These are phyloP conservation scores for Erpobdella octoculata DNA, from an alignment of 2,888 invertebrate species.

Conservation along the genomic window DNA sequence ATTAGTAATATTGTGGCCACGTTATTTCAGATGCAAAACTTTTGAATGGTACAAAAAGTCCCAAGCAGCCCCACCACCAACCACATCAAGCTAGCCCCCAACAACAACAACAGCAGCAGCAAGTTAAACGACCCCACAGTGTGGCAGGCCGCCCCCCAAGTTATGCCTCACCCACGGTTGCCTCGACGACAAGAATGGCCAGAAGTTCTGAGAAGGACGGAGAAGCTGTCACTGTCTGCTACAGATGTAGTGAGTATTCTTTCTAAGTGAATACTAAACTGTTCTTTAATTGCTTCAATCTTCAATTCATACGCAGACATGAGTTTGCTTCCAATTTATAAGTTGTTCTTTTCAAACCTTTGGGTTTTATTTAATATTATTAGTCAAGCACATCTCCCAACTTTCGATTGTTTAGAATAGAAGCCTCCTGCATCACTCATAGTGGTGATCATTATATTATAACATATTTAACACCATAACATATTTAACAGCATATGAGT, in stretches of 20 bases:
- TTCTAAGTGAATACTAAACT: slow-evolving; percentile 13
- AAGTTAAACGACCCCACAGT: slow-evolving; percentile 36
- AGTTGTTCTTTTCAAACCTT: neutral
- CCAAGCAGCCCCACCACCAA: slow-evolving; percentile 3
- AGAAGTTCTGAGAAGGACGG: slow-evolving; percentile 34
- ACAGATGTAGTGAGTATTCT: slow-evolving; percentile 33
- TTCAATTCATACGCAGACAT: no score
- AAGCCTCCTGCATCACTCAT: no score
- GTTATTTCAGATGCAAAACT: neutral
- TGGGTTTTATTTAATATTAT: neutral
- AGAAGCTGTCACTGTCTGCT: slow-evolving; percentile 34
- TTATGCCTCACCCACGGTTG: slow-evolving; percentile 37
- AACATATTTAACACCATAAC: no score
- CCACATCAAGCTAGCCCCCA: neutral
- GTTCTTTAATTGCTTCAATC: neutral
- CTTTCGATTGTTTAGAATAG: no score
- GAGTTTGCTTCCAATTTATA: no score
- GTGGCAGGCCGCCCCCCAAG: slow-evolving; percentile 37
- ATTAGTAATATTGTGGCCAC: no score
- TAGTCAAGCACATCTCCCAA: no score
- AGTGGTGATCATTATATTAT: no score
- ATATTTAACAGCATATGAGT: no score
- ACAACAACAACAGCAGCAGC: slow-evolving; percentile 13
- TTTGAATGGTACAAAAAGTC: slow-evolving; percentile 9
- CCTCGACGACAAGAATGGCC: slow-evolving; percentile 34